phyloP scores from a whole-genome alignment of 2,797 vertebrate genomes.

The Parotocinclus haroldoi region DNA sequence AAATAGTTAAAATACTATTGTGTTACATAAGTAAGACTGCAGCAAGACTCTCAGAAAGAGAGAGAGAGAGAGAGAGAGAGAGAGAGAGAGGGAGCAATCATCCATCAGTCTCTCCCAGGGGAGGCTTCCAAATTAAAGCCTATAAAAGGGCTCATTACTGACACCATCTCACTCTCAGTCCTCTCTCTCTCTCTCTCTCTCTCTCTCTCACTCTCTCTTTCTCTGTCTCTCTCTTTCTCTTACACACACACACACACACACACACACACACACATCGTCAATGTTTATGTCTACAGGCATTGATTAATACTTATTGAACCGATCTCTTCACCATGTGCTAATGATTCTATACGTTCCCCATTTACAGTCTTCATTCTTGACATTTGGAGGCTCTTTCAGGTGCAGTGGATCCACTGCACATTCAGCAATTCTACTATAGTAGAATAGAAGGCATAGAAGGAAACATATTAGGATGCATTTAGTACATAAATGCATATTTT shows the following conservation, averaged over 20 bases:
- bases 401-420: too few species aligned
- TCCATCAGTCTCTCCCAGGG: constrained; percentile 70
- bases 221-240: constrained; percentile 3
- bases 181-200: constrained; percentile 48
- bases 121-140: constrained; percentile 74
- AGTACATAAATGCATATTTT: too few species aligned
- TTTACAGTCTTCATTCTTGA: too few species aligned
- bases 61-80: constrained; percentile 56
- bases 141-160: constrained; percentile 77
- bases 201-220: constrained; percentile 2
- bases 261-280: constrained; percentile 24
- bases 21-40: not conserved
- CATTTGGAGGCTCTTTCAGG: too few species aligned
- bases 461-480: too few species aligned
- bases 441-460: too few species aligned
- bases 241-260: constrained; percentile 13
- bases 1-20: too few species aligned
- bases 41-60: not conserved
- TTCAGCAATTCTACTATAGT: too few species aligned
- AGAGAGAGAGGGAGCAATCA: constrained; percentile 67
- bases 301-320: constrained; percentile 34
- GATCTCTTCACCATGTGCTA: constrained; percentile 13
- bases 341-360: constrained; percentile 12
- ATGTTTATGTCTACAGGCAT: constrained; percentile 31
- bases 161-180: constrained; percentile 58